These are phyloP conservation scores for Diglossa brunneiventris DNA, from an alignment of 2,113 vertebrate genomes.

Conservation along the genomic window DNA sequence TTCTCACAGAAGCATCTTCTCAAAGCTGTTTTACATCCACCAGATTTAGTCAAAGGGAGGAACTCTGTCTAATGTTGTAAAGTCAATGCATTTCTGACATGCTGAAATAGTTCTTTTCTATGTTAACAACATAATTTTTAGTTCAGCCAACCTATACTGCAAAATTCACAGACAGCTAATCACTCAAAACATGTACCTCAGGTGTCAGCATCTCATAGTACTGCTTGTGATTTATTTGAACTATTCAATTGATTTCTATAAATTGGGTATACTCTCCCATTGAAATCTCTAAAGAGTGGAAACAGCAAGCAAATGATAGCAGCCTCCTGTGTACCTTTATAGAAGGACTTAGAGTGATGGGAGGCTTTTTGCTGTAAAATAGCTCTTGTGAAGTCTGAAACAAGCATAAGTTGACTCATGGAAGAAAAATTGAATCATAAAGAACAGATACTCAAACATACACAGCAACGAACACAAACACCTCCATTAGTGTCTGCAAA, in stretches of 20 bases:
- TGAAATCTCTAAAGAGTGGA: neutral
- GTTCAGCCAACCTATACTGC: neutral
- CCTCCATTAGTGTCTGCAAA: neutral
- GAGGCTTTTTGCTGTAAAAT: neutral
- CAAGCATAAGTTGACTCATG: neutral
- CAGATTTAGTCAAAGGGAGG: neutral
- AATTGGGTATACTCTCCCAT: neutral
- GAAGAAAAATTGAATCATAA: conserved; percentile 32
- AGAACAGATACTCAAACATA: neutral
- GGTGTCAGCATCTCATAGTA: neutral
- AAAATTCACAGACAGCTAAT: neutral
- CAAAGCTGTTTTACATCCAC: neutral
- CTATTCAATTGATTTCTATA: neutral
- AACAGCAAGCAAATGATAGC: neutral
- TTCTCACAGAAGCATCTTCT: neutral
- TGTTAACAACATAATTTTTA: neutral
- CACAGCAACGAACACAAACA: neutral
- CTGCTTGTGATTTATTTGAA: neutral
- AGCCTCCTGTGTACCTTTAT: neutral
- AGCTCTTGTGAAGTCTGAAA: neutral
- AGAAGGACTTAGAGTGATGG: neutral
- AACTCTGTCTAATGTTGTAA: neutral
- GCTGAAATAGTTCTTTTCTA: neutral
- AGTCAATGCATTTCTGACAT: neutral
- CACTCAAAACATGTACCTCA: neutral